Conservation (phyloP, 2,888 invertebrate species). For the Galerucella calmariensis region DNA sequence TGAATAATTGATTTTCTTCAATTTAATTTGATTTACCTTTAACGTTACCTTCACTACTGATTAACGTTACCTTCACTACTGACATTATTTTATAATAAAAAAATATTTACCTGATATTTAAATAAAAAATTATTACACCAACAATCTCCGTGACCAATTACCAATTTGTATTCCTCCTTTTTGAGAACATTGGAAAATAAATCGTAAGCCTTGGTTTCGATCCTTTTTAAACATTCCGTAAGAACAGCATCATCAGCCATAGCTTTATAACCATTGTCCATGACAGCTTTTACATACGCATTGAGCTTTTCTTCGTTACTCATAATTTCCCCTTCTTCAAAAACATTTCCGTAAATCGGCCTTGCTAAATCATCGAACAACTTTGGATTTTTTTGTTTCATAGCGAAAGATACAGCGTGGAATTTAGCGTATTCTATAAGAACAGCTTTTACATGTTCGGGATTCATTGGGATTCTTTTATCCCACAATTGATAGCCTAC, state of each 20-base stretch:
- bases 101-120: slow-evolving; percentile 43
- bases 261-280: slow-evolving; percentile 26
- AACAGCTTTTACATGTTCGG: slow-evolving; percentile 52
- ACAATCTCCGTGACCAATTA: slow-evolving; percentile 53
- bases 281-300: slow-evolving; percentile 2
- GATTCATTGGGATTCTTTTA: slow-evolving; percentile 51
- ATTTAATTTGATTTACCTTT: too few relatives aligned
- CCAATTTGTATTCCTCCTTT: slow-evolving; percentile 6
- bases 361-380: slow-evolving; percentile 41
- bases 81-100: too few relatives aligned
- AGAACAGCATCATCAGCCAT: slow-evolving; percentile 13
- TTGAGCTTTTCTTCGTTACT: neutral
- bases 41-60: too few relatives aligned
- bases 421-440: slow-evolving; percentile 55
- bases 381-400: slow-evolving; percentile 51
- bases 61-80: too few relatives aligned
- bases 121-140: slow-evolving; percentile 55
- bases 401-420: slow-evolving; percentile 55
- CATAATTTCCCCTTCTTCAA: neutral
- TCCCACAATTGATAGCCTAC: slow-evolving; percentile 52
- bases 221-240: slow-evolving; percentile 14
- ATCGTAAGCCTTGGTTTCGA: neutral
- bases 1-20: too few relatives aligned
- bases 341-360: slow-evolving; percentile 26
- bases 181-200: neutral